Percentiles rank a stretch among this genome's conserved stretches.
phyloP scores from a whole-genome alignment of 1,140 invertebrate genomes.

The Bombus haemorrhoidalis region DNA sequence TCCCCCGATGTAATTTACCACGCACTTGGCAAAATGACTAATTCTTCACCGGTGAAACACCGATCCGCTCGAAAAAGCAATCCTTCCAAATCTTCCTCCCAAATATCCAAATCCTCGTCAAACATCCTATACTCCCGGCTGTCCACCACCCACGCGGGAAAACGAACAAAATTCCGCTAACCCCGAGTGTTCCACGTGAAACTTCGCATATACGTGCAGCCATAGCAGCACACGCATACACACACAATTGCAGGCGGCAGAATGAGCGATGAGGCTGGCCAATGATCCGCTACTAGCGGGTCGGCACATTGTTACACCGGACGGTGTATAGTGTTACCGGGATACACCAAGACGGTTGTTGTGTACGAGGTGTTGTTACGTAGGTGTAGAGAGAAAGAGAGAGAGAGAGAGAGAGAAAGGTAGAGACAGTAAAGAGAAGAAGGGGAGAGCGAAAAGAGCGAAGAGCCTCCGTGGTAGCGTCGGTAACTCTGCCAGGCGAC shows the following conservation, averaged over 20 bases:
- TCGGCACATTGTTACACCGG: conserved; percentile 68
- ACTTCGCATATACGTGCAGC: background rate
- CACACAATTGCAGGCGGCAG: conserved; percentile 1
- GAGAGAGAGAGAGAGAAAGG: conserved; percentile 7
- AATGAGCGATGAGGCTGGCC: conserved; percentile 65
- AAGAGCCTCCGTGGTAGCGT: conserved; percentile 76
- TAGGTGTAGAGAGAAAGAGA: conserved; percentile 59
- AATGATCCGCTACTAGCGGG: conserved; percentile 64
- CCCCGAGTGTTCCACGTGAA: background rate
- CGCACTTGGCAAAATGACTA: background rate
- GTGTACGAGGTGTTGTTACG: conserved; percentile 67
- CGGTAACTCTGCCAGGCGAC: conserved; percentile 77
- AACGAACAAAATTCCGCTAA: conserved; percentile 16
- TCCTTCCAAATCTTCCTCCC: background rate
- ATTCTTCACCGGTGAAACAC: background rate
- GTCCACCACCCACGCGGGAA: background rate
- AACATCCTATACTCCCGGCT: background rate
- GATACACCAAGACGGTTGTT: conserved; percentile 58
- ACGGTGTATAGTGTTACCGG: conserved; percentile 66
- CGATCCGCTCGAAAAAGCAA: background rate
- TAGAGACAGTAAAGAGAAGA: background rate
- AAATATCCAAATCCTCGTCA: too few relatives aligned
- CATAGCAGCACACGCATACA: background rate
- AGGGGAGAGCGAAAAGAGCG: conserved; percentile 40
- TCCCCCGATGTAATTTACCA: background rate